Base-by-base conservation (phyloP, 2,797 vertebrate species). In the Oreochromis mossambicus region DNA sequence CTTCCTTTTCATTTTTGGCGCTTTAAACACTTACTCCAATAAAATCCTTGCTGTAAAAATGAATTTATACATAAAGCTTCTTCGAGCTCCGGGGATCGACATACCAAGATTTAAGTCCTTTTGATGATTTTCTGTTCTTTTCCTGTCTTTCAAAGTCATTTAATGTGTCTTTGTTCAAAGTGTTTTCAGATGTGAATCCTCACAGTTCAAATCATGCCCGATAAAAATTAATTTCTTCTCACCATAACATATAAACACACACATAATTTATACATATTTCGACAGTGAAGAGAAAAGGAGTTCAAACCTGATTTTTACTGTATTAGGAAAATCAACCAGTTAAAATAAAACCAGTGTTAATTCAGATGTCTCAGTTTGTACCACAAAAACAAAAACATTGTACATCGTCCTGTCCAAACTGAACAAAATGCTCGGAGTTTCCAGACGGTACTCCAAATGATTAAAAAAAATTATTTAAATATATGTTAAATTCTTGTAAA, bases 71-170 rank as follows among this genome's bases (percentile, higher is more conserved):
- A 48, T 19, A 2, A 48, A 19, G 15, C 14, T 26, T 55, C 21
- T 55, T 0, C 0, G 1, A 55, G 52, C 21, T 55, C 12, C 2
- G 0, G 6, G 2, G 21, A 55, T 5, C 26, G 6, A 26, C 21
- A 26, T 7, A 54, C 0, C 52, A 54, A 54, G 12, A 54, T 54
- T 54, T 4, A 54, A 54, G 52, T 54, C 12, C 52, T 0, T 54
- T 54, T 14, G 21, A 26, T 54, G 21, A 24, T 54, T 54, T 26
- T 24, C 52, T 26, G 2, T 54, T 13, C 12, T 54, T 54, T 54
- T 48, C 46, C 46, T 17, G 46, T 17, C 14, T 8, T 8, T 54
- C 21, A 26, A 54, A 26, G 52, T 26, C 11, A 7, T 54, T 54
- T 54, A 54, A 54, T 54, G 52, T 24, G 12, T 54, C 11, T 54